A percentile compares a stretch with the other conserved stretches of the same genome.
phyloP scores from a whole-genome alignment of 2,113 vertebrate species.

The Quiscalus mexicanus region DNA sequence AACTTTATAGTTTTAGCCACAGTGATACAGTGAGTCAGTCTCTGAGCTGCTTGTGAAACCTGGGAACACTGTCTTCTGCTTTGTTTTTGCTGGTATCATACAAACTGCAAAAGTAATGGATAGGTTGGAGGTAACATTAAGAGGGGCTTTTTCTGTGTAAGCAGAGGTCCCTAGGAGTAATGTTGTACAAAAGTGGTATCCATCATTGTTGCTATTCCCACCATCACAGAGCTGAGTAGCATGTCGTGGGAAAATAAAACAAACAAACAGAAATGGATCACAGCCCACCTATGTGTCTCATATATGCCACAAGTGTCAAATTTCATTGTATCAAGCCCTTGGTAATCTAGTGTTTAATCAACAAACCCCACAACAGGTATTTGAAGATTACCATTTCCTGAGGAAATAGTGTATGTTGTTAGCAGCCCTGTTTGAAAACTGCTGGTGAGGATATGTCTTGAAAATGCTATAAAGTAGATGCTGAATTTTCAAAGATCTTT shows the following conservation, averaged over 20 bases:
- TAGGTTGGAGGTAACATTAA: not conserved
- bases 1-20: conserved; percentile 18
- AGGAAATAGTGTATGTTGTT: not conserved
- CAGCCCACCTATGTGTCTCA: not conserved
- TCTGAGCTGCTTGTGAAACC: not conserved
- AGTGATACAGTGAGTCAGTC: not conserved
- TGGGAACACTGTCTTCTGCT: not conserved
- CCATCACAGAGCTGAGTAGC: not conserved
- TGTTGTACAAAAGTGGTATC: not conserved
- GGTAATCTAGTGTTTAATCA: not conserved
- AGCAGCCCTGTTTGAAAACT: not conserved
- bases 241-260: not conserved
- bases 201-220: not conserved
- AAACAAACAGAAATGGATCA: not conserved
- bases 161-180: not conserved
- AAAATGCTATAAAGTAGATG: not conserved
- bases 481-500: not conserved
- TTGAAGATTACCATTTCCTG: not conserved
- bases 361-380: not conserved
- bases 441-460: not conserved
- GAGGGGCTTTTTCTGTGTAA: not conserved
- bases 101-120: not conserved
- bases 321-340: not conserved
- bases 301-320: not conserved
- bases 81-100: not conserved